Base-by-base conservation (phyloP, 2,888 invertebrate genomes). In the Vanessa cardui region DNA sequence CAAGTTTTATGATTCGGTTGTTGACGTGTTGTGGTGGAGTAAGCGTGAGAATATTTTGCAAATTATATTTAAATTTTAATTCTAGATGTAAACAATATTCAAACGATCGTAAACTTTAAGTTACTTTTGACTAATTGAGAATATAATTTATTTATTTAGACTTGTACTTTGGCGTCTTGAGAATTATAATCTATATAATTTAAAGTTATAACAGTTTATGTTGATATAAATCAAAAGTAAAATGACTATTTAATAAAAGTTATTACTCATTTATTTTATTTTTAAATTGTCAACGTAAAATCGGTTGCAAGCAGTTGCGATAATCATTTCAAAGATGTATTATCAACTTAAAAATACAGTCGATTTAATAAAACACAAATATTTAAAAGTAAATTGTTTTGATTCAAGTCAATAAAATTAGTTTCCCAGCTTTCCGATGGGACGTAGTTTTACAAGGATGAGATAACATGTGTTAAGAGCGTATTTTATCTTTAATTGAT, bases 1-100 rank as follows among this genome's bases (percentile, higher is more conserved):
- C 81, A 80, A 80, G 83, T 85, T 83, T 80, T 81, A 77, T 77
- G 79, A 73, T 72, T 83, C 83, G 84, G 81, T 82, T 78, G 76
- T 80, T 77, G 77, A 80, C 79, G 76, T 78, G 76, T 77, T 80
- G 77, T 72, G 76, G 74, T 72, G 66, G 68, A 65, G 72, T 71
- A 64, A 77, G 79, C 80, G 80, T 81, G 78, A 81, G 83, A 83
- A 86, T 75, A 73, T 75, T 74, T 73, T 74, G 20, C 65, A 66
- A 61, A 60, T 54, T 39, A 56, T 39, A 26, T 39, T n/a, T 33
- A 31, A 21, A 52, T 54, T 54, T 21, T 31, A 45, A 20, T 46
- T 60, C 44, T 62, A 21, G 44, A 39, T 54, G 45, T 26, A 45
- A 44, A 62, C 39, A 45, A 45, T 62, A 62, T 54, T 62, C 44